Base-by-base conservation (phyloP, 2,888 invertebrate genomes). In the Trichopoda pennipes region DNA sequence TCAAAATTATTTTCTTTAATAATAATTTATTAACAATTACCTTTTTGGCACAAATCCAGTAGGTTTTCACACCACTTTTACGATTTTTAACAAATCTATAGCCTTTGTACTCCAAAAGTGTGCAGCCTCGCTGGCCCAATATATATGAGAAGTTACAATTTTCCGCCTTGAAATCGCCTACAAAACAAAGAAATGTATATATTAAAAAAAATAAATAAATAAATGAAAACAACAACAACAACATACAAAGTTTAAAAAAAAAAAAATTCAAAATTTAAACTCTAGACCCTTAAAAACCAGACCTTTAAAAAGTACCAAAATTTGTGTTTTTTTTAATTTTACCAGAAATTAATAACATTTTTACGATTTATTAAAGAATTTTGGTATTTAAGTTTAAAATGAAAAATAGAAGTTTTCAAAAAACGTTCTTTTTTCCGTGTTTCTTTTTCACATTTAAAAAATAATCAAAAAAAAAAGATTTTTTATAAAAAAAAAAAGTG, bases 31-130 rank as follows among this genome's bases (percentile, higher is more conserved):
- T 21, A 19, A 6, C 38, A 17, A 23, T 85, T 74, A 91, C 91
- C 88, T 91, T 91, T 84, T 91, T 91, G 2, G 91, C 89, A 80
- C 91, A 91, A 76, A 91, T 90, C 91, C 91, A 91, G 81, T 91
- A 91, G 0, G 91, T 91, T 84, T 90, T 91, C 3, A 88, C 86
- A 1, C 90, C 91, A 70, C 88, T 90, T n/a, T 88, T 87, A 17
- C 91, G 88, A 85, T 91, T 91, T 32, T 90, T 88, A 35, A 91
- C 91, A 85, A 89, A 91, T 84, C 88, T 88, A 84, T 88, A 89
- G 0, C 90, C 90, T 63, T 90, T 88, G 12, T 89, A 88, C 8
- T 88, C 86, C 70, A 91, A 82, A 28, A 91, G 82, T 8, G 88
- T 89, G 64, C 90, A 90, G n/a, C 91, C 90, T 3, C 91, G 87